phyloP scores from a whole-genome alignment of 2,888 invertebrate genomes.

The Ferrisia virgata region DNA sequence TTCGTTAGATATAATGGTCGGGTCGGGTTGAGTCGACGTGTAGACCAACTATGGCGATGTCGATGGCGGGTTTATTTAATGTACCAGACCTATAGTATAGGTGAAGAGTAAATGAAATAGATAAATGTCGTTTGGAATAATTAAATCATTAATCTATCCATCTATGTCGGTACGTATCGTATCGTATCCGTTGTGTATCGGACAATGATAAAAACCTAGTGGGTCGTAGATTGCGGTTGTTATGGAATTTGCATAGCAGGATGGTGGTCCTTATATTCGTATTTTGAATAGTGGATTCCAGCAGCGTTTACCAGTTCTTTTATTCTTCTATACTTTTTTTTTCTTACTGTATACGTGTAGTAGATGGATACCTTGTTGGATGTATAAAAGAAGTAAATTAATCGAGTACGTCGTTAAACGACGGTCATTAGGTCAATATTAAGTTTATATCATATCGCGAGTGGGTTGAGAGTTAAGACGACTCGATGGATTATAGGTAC shows the following conservation, averaged over 20 bases:
- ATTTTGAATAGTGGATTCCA: constrained; percentile 9
- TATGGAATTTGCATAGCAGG: constrained; percentile 26
- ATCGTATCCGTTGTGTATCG: background rate
- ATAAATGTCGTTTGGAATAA: constrained; percentile 23
- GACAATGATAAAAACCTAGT: constrained; percentile 13
- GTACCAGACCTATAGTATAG: too few relatives aligned
- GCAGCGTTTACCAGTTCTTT: background rate
- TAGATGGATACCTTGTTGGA: background rate
- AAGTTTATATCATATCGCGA: constrained; percentile 22
- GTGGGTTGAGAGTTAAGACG: too few relatives aligned
- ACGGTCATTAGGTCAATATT: constrained; percentile 12
- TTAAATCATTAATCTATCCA: constrained; percentile 30
- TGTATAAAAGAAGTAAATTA: background rate
- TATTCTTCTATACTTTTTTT: background rate
- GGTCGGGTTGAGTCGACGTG: background rate
- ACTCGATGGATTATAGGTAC: background rate
- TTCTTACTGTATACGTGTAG: too few relatives aligned
- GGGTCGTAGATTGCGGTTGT: constrained; percentile 17
- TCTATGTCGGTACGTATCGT: too few relatives aligned
- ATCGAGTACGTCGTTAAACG: constrained; percentile 12
- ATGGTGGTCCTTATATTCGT: constrained; percentile 22
- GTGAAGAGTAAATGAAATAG: constrained; percentile 26
- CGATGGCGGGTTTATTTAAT: background rate
- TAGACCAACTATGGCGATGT: background rate
- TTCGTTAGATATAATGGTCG: background rate